Conservation (phyloP, 1,140 invertebrate genomes). For the Zaprionus ornatus region DNA sequence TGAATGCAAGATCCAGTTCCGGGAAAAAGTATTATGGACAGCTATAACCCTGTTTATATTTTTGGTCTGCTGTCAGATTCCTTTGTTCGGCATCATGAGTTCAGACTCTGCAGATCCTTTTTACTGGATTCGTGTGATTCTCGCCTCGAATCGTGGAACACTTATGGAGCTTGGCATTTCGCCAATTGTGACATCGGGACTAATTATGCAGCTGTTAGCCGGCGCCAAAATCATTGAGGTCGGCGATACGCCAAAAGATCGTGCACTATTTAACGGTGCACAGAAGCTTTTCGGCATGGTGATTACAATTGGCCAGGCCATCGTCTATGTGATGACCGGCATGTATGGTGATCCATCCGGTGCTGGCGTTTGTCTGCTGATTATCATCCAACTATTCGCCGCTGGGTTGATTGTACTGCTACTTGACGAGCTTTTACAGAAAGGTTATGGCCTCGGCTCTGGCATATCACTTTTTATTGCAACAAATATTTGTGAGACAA, state of each 20-base stretch:
- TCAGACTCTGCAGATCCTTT: constrained; percentile 99
- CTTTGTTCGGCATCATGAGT: constrained; percentile 99
- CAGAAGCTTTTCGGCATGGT: constrained; percentile 99
- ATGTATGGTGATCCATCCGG: constrained; percentile 99
- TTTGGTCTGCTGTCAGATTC: constrained; percentile 99
- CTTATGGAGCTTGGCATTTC: constrained; percentile 99
- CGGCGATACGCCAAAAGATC: constrained; percentile 99
- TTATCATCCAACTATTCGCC: constrained; percentile 99
- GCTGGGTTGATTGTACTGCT: constrained; percentile 99
- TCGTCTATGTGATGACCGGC: constrained; percentile 99
- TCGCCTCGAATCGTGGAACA: constrained; percentile 99
- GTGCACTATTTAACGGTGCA: constrained; percentile 99
- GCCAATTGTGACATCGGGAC: constrained; percentile 99
- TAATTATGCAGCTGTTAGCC: constrained; percentile 99
- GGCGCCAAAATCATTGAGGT: constrained; percentile 99
- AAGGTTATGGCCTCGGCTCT: constrained; percentile 98
- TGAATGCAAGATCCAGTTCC: constrained; percentile 99
- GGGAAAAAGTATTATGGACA: constrained; percentile 99
- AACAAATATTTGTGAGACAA: constrained; percentile 99
- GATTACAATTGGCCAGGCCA: constrained; percentile 99
- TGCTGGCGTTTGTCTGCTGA: constrained; percentile 98
- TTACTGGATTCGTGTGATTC: constrained; percentile 99
- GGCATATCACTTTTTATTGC: constrained; percentile 99
- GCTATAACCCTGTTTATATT: constrained; percentile 99
- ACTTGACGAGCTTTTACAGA: constrained; percentile 98